phyloP scores from a whole-genome alignment of 2,113 vertebrate genomes.

The Nothobranchius furzeri region DNA sequence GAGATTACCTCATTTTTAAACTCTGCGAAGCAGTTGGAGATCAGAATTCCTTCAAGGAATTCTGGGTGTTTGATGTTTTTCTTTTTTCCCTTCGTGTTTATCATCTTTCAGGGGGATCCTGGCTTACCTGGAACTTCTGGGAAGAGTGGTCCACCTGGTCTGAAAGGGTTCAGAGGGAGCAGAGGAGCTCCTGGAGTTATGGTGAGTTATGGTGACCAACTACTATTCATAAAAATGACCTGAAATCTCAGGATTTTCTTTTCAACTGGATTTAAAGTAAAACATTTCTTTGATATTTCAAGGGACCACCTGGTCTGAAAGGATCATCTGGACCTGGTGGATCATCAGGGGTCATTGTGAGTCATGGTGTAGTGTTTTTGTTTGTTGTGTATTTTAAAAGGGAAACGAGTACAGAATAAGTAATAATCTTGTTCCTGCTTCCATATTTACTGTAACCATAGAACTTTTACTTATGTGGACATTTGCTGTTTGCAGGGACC shows the following conservation, averaged over 20 bases:
- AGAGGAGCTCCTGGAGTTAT: constrained; percentile 88
- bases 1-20: no score
- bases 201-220: constrained; percentile 87
- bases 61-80: not conserved
- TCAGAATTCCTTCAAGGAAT: no score
- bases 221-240: not conserved
- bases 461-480: not conserved
- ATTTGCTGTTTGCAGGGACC: constrained; percentile 80
- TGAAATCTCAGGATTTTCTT: not conserved
- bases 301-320: constrained; percentile 93
- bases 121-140: constrained; percentile 87
- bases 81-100: not conserved
- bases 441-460: not conserved
- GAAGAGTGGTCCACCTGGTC: constrained; percentile 89
- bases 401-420: not conserved
- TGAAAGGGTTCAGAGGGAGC: constrained; percentile 92
- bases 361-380: constrained; percentile 51
- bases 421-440: not conserved
- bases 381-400: not conserved
- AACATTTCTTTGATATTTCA: constrained; percentile 24
- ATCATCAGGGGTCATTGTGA: constrained; percentile 85
- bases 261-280: not conserved
- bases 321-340: constrained; percentile 91
- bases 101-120: constrained; percentile 86
- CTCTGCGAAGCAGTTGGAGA: no score